These are phyloP conservation scores for Chiloscyllium plagiosum DNA, from an alignment of 2,113 vertebrate genomes.

Conservation along the genomic window DNA sequence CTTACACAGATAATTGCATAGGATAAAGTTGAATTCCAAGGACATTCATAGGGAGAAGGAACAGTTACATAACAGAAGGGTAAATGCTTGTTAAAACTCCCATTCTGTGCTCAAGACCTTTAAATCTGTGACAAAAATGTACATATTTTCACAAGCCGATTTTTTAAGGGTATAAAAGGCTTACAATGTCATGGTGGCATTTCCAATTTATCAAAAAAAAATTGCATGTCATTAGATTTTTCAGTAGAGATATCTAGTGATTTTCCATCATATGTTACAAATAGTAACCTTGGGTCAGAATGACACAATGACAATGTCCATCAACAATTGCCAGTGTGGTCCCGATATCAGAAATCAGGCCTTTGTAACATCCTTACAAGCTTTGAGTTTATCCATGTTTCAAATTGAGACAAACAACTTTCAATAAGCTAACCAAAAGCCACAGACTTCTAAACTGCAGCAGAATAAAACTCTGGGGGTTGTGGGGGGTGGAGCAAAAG, in stretches of 20 bases:
- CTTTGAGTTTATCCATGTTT: not conserved
- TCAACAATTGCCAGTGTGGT: slow-evolving; percentile 25
- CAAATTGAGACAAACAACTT: not conserved
- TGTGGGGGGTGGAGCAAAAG: not conserved
- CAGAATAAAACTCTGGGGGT: not conserved
- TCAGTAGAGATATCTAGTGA: slow-evolving; percentile 6
- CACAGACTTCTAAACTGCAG: not conserved
- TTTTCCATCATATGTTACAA: not conserved
- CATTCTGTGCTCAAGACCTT: slow-evolving; percentile 21
- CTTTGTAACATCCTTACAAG: not conserved
- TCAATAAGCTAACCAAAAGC: not conserved
- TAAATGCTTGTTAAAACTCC: slow-evolving; percentile 30
- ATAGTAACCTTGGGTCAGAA: slow-evolving; percentile 25
- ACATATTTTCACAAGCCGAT: slow-evolving; percentile 30
- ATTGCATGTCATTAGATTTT: not conserved
- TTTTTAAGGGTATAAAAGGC: not conserved
- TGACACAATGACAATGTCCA: not conserved
- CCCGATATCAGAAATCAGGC: slow-evolving; percentile 12
- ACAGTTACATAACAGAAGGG: slow-evolving; percentile 26
- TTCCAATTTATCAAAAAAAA: slow-evolving; percentile 14
- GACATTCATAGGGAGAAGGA: slow-evolving; percentile 36
- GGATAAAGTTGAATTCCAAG: slow-evolving; percentile 42
- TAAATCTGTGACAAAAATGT: slow-evolving; percentile 27
- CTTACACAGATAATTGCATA: slow-evolving; percentile 49
- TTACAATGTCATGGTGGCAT: slow-evolving; percentile 33